Conservation (phyloP, 2,113 vertebrate species). For the Pygoscelis antarcticus region DNA sequence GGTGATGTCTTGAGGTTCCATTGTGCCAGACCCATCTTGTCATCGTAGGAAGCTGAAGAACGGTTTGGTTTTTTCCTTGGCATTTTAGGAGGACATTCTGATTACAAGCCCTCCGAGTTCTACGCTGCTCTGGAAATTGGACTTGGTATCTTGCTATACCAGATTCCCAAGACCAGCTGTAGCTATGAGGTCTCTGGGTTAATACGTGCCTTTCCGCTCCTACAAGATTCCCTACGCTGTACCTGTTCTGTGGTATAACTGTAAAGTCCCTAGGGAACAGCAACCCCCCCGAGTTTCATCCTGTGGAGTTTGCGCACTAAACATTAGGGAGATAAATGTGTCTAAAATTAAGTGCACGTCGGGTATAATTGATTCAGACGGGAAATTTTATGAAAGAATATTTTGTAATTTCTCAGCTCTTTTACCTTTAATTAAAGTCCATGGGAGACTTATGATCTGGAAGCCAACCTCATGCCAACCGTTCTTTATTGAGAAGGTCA, state of each 20-base stretch:
- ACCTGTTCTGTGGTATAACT: not conserved
- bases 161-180: fast-evolving
- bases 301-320: not conserved
- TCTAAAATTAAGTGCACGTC: not conserved
- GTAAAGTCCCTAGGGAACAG: not conserved
- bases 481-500: not conserved
- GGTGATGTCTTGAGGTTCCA: not conserved
- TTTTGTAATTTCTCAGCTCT: not conserved
- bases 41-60: not conserved
- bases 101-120: not conserved
- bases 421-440: not conserved
- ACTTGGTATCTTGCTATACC: not conserved
- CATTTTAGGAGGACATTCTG: not conserved
- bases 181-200: not conserved
- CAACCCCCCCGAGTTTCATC: not conserved
- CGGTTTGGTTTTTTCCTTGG: not conserved
- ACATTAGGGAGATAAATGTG: not conserved
- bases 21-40: not conserved
- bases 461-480: not conserved
- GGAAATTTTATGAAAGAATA: not conserved
- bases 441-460: not conserved
- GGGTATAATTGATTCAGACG: not conserved
- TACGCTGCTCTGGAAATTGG: not conserved
- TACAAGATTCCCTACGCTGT: not conserved
- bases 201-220: not conserved